Evolutionary conservation across 2,888 invertebrate genomes (phyloP).

Genomic region (Celastrina argiolus): DNA sequence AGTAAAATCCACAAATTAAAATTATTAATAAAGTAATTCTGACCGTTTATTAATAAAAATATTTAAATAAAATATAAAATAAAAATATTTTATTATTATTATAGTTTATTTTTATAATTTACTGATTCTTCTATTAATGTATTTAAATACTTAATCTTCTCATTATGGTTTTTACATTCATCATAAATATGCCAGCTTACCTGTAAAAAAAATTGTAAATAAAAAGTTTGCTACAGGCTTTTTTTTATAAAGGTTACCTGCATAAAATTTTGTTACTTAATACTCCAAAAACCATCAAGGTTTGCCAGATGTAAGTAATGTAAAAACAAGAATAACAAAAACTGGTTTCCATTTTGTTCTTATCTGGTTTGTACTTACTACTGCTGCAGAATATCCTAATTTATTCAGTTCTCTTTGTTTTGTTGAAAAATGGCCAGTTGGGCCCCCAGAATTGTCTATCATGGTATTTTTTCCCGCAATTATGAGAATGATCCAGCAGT

Average conservation of each 20-base stretch:
- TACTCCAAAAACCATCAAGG: too few relatives aligned
- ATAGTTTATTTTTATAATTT: conserved; percentile 28
- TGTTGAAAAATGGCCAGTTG: conserved; percentile 77
- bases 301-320: too few relatives aligned
- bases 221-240: neutral
- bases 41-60: too few relatives aligned
- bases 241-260: too few relatives aligned
- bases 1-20: too few relatives aligned
- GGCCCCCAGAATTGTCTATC: conserved; percentile 63
- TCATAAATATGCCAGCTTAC: conserved; percentile 72
- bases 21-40: too few relatives aligned
- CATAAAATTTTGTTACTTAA: too few relatives aligned
- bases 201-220: conserved; percentile 53
- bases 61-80: too few relatives aligned
- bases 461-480: conserved; percentile 80
- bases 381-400: conserved; percentile 77
- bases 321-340: too few relatives aligned
- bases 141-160: conserved; percentile 53
- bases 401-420: conserved; percentile 81
- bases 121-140: conserved; percentile 46
- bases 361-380: conserved; percentile 59
- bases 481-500: conserved; percentile 77
- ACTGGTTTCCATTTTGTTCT: too few relatives aligned
- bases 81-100: conserved; percentile 28
- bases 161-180: conserved; percentile 42